Percentiles rank a stretch among this genome's conserved stretches.
These are phyloP conservation scores for Corvus moneduloides DNA, from an alignment of 2,113 vertebrate genomes.

Conservation along the genomic window DNA sequence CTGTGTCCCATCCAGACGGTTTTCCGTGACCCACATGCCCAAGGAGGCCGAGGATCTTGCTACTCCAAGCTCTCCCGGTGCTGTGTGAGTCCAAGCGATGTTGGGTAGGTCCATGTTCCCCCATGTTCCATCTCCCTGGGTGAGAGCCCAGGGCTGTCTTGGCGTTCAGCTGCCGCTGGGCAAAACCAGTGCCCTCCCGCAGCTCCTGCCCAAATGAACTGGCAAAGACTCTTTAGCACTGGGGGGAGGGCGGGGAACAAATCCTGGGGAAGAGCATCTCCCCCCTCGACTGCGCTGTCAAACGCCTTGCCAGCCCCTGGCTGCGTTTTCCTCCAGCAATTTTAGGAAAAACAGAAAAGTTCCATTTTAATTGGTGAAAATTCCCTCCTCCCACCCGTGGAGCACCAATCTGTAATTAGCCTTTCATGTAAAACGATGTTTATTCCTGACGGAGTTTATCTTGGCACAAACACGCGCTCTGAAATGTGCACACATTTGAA, in stretches of 20 bases:
- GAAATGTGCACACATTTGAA: conserved; percentile 57
- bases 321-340: not conserved
- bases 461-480: conserved; percentile 34
- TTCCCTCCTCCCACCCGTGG: conserved; percentile 31
- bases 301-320: not conserved
- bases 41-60: not conserved
- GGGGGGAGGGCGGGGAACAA: accelerated
- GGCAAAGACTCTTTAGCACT: not conserved
- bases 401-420: conserved; percentile 58
- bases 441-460: conserved; percentile 63
- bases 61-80: not conserved
- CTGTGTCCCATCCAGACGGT: accelerated
- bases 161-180: not conserved
- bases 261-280: not conserved
- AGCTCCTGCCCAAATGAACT: not conserved
- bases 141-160: not conserved
- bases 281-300: not conserved
- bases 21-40: not conserved
- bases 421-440: conserved; percentile 64
- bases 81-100: not conserved
- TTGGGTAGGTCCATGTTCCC: not conserved
- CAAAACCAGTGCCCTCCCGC: not conserved
- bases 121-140: not conserved
- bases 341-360: not conserved
- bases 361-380: conserved; percentile 57